phyloP scores from a whole-genome alignment of 2,888 invertebrate genomes.

The Eulithis testata region DNA sequence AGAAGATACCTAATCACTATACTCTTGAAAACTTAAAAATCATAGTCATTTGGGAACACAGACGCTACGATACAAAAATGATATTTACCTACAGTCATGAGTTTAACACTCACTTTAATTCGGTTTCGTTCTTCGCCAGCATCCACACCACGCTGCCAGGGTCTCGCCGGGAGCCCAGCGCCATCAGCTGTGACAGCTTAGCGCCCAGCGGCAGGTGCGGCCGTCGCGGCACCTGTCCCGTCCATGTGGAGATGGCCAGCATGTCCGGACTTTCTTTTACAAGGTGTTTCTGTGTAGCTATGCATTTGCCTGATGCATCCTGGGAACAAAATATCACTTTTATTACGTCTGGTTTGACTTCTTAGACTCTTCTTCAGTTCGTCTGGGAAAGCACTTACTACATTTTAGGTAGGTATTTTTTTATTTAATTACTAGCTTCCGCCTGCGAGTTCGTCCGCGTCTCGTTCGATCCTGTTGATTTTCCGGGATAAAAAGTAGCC shows the following conservation, averaged over 20 bases:
- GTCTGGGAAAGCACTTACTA: too few relatives aligned
- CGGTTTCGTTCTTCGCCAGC: constrained; percentile 90
- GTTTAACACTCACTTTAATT: constrained; percentile 88
- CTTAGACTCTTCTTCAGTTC: too few relatives aligned
- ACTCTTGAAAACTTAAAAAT: too few relatives aligned
- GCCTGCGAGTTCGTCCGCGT: too few relatives aligned
- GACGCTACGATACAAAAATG: too few relatives aligned
- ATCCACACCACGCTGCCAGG: constrained; percentile 92
- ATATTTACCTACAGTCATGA: neutral
- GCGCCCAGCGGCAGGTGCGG: constrained; percentile 89
- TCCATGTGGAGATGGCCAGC: constrained; percentile 92
- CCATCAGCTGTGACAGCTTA: constrained; percentile 89
- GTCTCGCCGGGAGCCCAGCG: constrained; percentile 88
- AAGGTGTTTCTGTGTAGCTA: constrained; percentile 82
- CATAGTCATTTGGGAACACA: too few relatives aligned
- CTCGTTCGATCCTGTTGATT: too few relatives aligned
- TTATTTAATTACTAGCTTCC: too few relatives aligned
- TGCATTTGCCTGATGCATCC: constrained; percentile 81
- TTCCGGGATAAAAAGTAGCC: too few relatives aligned
- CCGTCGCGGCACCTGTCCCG: constrained; percentile 89
- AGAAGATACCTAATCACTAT: too few relatives aligned
- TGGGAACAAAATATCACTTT: constrained; percentile 37
- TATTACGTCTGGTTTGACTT: too few relatives aligned
- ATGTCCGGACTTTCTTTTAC: constrained; percentile 93
- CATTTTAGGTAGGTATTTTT: too few relatives aligned